A percentile compares a stretch with the other conserved stretches of the same genome.
These are phyloP conservation scores for Labeo calbasu DNA, from an alignment of 2,797 vertebrate species.

Conservation along the genomic window DNA sequence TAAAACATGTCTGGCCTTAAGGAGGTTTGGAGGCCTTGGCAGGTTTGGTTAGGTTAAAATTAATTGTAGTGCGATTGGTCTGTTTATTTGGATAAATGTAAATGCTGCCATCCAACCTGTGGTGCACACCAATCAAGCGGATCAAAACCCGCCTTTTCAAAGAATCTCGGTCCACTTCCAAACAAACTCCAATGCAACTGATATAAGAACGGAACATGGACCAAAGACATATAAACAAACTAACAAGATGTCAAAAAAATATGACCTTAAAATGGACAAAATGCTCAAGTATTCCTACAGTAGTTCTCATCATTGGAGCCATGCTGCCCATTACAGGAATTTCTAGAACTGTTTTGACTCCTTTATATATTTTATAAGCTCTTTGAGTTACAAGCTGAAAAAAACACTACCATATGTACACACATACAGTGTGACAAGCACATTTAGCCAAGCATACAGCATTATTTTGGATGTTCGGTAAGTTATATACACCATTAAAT, in stretches of 20 bases:
- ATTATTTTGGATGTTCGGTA: not conserved
- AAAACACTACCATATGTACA: not conserved
- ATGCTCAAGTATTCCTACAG: no score
- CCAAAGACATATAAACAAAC: no score
- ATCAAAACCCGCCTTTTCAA: no score
- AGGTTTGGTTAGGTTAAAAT: conserved; percentile 3
- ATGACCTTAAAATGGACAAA: no score
- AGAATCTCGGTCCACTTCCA: no score
- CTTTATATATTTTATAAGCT: not conserved
- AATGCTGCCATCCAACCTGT: not conserved
- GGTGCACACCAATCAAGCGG: no score
- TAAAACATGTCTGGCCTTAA: not conserved
- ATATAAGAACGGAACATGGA: no score
- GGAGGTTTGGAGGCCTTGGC: not conserved
- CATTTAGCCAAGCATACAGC: not conserved
- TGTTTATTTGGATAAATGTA: not conserved
- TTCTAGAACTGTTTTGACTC: not conserved
- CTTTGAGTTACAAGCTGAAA: no score
- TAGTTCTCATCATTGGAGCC: no score
- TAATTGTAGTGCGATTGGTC: not conserved
- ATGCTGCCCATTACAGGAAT: not conserved
- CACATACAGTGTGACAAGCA: not conserved
- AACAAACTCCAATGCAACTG: no score
- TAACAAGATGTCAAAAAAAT: no score
- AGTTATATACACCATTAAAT: not conserved